Evolutionary conservation across 2,113 vertebrate species (phyloP).

Genomic region (Corvus cornix): DNA sequence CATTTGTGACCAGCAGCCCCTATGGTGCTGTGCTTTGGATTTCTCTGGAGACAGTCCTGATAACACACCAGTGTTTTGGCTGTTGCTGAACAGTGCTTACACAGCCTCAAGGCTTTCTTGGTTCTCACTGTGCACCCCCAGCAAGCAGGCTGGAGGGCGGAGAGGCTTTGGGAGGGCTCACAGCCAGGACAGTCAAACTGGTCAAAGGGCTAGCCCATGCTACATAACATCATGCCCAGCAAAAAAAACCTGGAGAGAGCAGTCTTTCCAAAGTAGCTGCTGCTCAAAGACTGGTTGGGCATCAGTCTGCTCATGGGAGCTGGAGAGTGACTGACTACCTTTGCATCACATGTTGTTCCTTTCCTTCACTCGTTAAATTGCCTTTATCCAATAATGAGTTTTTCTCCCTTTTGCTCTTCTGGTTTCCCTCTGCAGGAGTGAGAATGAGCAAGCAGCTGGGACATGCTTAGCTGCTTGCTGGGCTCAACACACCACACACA

Average conservation of each 20-base stretch:
- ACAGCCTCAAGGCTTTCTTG: background rate
- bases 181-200: background rate
- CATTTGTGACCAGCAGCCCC: background rate
- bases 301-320: background rate
- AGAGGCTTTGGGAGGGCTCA: background rate
- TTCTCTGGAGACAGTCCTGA: background rate
- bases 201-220: background rate
- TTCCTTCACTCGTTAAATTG: background rate
- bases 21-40: background rate
- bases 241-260: background rate
- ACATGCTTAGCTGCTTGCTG: background rate
- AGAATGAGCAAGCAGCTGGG: background rate
- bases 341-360: background rate
- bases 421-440: background rate
- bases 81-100: background rate
- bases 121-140: background rate
- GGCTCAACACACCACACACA: background rate
- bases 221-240: fast-evolving
- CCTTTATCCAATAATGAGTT: background rate
- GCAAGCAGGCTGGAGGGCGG: background rate
- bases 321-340: background rate
- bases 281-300: background rate
- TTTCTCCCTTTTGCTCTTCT: background rate
- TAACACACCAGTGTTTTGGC: background rate
- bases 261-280: background rate